Evolutionary conservation across 2,113 vertebrate genomes (phyloP).

Genomic region (Lophius piscatorius): DNA sequence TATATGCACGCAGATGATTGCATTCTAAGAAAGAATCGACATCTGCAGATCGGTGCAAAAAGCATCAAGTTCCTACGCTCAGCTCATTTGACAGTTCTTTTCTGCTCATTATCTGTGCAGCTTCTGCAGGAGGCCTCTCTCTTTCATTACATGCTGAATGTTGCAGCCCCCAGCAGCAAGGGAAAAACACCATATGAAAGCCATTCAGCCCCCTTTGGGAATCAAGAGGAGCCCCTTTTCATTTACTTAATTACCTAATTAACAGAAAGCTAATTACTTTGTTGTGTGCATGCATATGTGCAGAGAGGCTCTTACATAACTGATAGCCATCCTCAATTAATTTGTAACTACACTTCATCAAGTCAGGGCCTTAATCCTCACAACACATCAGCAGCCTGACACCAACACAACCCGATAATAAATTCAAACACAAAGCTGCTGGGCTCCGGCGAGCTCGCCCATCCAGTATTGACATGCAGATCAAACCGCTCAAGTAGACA

Average conservation of each 20-base stretch:
- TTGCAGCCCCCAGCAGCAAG: constrained; percentile 41
- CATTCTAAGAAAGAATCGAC: no score
- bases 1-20: no score
- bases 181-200: constrained; percentile 47
- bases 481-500: constrained; percentile 37
- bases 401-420: constrained; percentile 44
- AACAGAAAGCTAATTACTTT: constrained; percentile 83
- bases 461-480: constrained; percentile 52
- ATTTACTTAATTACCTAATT: constrained; percentile 84
- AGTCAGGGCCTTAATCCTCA: constrained; percentile 64
- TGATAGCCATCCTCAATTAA: constrained; percentile 80
- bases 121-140: constrained; percentile 21
- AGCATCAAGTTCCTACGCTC: neutral
- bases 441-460: constrained; percentile 17
- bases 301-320: constrained; percentile 76
- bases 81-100: constrained; percentile 5
- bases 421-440: constrained; percentile 24
- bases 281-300: constrained; percentile 65
- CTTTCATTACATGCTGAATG: constrained; percentile 48
- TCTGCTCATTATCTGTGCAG: constrained; percentile 25
- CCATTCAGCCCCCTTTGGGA: constrained; percentile 62
- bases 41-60: neutral
- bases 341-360: constrained; percentile 73
- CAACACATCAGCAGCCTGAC: constrained; percentile 44
- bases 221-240: constrained; percentile 73